Evolutionary conservation across 64 coral and sea anemone species (phyloP).

Genomic region (Pachyseris speciosa): DNA sequence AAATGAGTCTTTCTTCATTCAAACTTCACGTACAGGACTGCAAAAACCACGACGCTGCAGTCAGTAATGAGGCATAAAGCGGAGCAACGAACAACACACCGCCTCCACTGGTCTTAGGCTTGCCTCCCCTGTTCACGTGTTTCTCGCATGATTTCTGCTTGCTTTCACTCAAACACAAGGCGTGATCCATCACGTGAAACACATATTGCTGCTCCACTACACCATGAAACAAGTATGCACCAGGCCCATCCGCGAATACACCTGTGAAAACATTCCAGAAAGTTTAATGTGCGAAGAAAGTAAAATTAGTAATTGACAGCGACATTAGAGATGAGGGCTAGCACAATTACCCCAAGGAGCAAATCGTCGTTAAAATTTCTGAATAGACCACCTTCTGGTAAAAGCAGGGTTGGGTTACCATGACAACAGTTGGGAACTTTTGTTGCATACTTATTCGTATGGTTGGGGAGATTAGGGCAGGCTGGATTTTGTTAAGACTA

Average conservation of each 20-base stretch:
- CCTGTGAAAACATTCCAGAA: slow-evolving; percentile 39
- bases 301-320: too few species aligned
- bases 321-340: too few species aligned
- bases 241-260: slow-evolving; percentile 86
- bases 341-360: too few species aligned
- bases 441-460: too few species aligned
- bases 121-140: slow-evolving; percentile 76
- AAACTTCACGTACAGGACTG: background rate
- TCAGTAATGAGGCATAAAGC: background rate
- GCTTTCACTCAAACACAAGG: slow-evolving; percentile 81
- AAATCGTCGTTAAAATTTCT: too few species aligned
- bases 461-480: too few species aligned
- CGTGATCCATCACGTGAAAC: slow-evolving; percentile 98
- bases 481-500: too few species aligned
- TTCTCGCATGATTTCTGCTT: slow-evolving; percentile 86
- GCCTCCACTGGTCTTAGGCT: background rate
- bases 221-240: slow-evolving; percentile 89
- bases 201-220: slow-evolving; percentile 93
- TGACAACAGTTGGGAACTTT: too few species aligned
- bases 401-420: too few species aligned
- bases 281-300: too few species aligned
- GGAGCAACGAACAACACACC: background rate
- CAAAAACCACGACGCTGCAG: background rate
- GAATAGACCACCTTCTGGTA: too few species aligned
- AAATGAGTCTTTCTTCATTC: background rate